Evolutionary conservation across 2,888 invertebrate species (phyloP).

Genomic region (Lasioglossum morio): DNA sequence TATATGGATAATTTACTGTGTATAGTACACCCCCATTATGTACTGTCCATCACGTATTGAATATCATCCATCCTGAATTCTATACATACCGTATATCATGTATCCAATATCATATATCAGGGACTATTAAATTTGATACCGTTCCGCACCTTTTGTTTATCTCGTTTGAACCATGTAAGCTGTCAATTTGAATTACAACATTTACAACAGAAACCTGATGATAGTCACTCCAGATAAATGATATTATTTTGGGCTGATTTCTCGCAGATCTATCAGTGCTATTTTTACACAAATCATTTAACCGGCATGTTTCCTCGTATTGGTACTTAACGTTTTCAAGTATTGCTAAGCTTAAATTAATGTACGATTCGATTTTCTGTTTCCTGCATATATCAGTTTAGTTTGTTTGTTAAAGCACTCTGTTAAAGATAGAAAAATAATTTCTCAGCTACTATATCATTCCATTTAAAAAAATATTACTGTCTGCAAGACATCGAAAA

Average conservation of each 20-base stretch:
- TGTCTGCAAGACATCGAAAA: too few relatives aligned
- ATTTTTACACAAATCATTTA: not conserved
- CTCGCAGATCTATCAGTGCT: not conserved
- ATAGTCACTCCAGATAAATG: not conserved
- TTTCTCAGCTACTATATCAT: too few relatives aligned
- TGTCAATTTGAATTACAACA: not conserved
- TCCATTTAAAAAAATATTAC: too few relatives aligned
- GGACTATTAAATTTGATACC: constrained; percentile 8
- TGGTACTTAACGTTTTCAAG: too few relatives aligned
- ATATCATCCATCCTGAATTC: not conserved
- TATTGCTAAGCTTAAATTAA: too few relatives aligned
- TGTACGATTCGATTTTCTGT: too few relatives aligned
- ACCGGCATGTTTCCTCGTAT: too few relatives aligned
- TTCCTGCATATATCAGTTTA: too few relatives aligned
- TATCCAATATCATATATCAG: not conserved
- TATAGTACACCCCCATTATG: not conserved
- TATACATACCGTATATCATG: not conserved
- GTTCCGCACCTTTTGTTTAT: not conserved
- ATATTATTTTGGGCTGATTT: not conserved
- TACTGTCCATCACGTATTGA: not conserved
- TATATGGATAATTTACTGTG: not conserved
- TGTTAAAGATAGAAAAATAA: too few relatives aligned
- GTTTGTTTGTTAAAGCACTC: too few relatives aligned
- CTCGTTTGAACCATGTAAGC: not conserved
- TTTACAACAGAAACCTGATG: not conserved